These are phyloP conservation scores for Taphrorychus bicolor DNA, from an alignment of 2,888 invertebrate species.

Conservation along the genomic window DNA sequence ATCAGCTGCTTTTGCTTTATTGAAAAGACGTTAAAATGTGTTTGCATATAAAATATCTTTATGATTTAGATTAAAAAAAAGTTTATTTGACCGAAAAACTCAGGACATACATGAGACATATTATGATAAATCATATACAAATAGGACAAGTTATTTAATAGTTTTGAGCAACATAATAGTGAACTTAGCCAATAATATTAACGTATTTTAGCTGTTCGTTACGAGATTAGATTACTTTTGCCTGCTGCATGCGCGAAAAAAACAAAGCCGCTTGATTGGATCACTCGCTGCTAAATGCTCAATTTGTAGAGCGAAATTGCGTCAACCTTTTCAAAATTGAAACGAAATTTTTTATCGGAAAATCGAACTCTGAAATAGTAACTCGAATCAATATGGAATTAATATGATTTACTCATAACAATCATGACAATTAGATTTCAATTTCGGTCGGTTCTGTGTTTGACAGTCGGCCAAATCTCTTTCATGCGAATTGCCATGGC, in stretches of 20 bases:
- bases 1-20: no score
- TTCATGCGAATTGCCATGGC: not conserved
- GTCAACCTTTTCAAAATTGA: not conserved
- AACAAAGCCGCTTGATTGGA: not conserved
- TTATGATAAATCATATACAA: no score
- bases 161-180: no score
- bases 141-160: no score
- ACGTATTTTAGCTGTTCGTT: no score
- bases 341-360: not conserved
- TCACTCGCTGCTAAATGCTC: not conserved
- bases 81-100: no score
- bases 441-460: not conserved
- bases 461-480: not conserved
- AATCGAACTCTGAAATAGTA: not conserved
- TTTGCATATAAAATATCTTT: no score
- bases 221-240: no score
- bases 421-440: not conserved
- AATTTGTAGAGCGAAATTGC: not conserved
- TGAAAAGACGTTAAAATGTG: no score
- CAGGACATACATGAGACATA: no score
- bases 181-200: no score
- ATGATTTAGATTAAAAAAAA: no score
- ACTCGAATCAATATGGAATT: not conserved
- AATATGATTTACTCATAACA: not conserved
- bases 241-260: not conserved